These are phyloP conservation scores for Nemotelus pantherinus DNA, from an alignment of 2,888 invertebrate genomes.

Conservation along the genomic window DNA sequence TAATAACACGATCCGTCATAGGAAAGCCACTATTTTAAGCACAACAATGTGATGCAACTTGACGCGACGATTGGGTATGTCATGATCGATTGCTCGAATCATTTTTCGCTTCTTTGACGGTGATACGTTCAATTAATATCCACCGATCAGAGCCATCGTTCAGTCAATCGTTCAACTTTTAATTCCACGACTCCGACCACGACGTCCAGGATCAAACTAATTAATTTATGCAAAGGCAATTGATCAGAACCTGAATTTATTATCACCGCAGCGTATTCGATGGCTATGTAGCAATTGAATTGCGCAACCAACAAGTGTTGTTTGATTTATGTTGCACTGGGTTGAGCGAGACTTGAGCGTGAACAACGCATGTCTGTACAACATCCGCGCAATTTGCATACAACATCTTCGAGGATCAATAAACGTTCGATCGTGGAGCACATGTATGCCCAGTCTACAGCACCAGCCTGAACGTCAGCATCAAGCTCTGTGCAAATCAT, in stretches of 20 bases:
- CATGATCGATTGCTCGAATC: slow-evolving; percentile 40
- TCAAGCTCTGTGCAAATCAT: neutral
- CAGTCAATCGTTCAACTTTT: slow-evolving; percentile 28
- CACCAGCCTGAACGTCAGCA: neutral
- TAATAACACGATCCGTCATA: too few relatives aligned
- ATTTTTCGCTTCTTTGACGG: slow-evolving; percentile 39
- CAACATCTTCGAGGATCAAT: slow-evolving; percentile 26
- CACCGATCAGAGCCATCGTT: slow-evolving; percentile 17
- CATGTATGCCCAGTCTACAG: neutral
- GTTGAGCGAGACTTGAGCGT: slow-evolving; percentile 7
- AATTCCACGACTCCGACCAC: neutral
- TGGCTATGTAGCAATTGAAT: slow-evolving; percentile 9
- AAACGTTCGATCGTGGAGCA: slow-evolving; percentile 1
- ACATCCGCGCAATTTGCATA: slow-evolving; percentile 41
- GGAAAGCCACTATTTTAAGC: too few relatives aligned
- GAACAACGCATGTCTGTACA: slow-evolving; percentile 12
- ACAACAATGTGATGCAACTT: slow-evolving; percentile 3
- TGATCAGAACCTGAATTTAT: slow-evolving; percentile 43
- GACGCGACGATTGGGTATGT: slow-evolving; percentile 15
- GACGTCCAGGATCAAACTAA: slow-evolving; percentile 26
- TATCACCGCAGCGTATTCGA: slow-evolving; percentile 33
- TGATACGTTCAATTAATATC: slow-evolving; percentile 34
- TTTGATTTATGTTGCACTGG: slow-evolving; percentile 39
- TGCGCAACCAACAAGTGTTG: slow-evolving; percentile 37
- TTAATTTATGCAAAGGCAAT: slow-evolving; percentile 44